These are phyloP conservation scores for Orchesella cincta DNA, from an alignment of 1,140 invertebrate genomes.

Conservation along the genomic window DNA sequence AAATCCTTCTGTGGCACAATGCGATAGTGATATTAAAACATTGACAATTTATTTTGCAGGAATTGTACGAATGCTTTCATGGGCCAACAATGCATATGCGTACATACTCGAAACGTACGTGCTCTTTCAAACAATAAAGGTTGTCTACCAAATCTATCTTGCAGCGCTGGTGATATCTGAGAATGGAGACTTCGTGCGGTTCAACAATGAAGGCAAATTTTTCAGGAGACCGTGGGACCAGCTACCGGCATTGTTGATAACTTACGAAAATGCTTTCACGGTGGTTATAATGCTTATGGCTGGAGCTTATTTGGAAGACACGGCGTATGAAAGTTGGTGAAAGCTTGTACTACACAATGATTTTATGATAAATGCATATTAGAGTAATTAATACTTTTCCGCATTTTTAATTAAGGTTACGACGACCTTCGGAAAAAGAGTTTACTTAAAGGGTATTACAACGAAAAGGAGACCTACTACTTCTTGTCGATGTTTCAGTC, in stretches of 20 bases:
- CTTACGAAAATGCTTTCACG: background rate
- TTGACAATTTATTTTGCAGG: no score
- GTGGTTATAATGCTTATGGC: background rate
- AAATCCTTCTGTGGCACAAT: background rate
- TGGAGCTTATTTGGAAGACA: background rate
- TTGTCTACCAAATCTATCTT: background rate
- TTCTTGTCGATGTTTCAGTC: constrained; percentile 10
- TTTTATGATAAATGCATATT: background rate
- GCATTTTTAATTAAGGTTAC: background rate
- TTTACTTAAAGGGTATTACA: background rate
- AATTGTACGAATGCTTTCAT: background rate
- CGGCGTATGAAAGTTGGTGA: background rate
- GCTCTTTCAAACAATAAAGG: background rate
- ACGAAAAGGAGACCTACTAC: background rate
- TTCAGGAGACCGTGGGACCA: background rate
- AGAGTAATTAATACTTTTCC: background rate
- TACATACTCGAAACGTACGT: background rate
- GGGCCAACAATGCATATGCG: background rate
- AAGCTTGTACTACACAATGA: background rate
- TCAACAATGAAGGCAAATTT: background rate
- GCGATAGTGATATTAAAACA: no score
- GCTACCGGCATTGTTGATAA: background rate
- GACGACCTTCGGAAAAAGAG: background rate
- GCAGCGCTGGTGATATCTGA: background rate
- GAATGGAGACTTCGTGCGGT: background rate